Conservation (phyloP, 2,888 invertebrate species). For the Willowsia nigromaculata region DNA sequence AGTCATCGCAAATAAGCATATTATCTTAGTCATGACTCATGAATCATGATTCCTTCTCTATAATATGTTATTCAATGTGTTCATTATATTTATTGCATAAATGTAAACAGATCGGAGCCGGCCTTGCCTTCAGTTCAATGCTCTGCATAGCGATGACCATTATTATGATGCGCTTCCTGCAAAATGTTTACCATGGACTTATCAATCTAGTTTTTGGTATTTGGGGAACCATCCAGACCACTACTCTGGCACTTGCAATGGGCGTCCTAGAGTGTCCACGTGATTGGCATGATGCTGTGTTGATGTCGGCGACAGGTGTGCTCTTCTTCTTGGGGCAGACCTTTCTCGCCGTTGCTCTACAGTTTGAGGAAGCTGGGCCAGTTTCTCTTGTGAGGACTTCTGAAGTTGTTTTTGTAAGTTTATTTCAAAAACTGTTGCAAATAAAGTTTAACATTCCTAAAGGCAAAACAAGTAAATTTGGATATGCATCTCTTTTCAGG, state of each 20-base stretch:
- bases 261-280: conserved; percentile 61
- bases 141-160: conserved; percentile 67
- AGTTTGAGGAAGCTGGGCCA: conserved; percentile 67
- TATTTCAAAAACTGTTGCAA: neutral
- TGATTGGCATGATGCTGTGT: conserved; percentile 27
- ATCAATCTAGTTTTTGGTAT: conserved; percentile 63
- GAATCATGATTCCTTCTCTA: no score
- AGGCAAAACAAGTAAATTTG: neutral
- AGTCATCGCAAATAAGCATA: no score
- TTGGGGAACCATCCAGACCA: conserved; percentile 64
- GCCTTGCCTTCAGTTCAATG: conserved; percentile 68
- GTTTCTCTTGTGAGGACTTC: conserved; percentile 64
- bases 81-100: neutral
- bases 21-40: neutral
- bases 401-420: conserved; percentile 64
- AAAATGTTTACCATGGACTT: conserved; percentile 69
- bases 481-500: neutral
- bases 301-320: conserved; percentile 62
- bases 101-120: conserved; percentile 67
- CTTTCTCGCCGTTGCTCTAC: conserved; percentile 63
- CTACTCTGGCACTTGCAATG: conserved; percentile 34
- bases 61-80: no score
- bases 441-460: neutral
- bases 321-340: conserved; percentile 67
- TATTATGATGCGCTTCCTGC: conserved; percentile 60